These are phyloP conservation scores for Dromaius novaehollandiae DNA, from an alignment of 2,113 vertebrate species.

Conservation along the genomic window DNA sequence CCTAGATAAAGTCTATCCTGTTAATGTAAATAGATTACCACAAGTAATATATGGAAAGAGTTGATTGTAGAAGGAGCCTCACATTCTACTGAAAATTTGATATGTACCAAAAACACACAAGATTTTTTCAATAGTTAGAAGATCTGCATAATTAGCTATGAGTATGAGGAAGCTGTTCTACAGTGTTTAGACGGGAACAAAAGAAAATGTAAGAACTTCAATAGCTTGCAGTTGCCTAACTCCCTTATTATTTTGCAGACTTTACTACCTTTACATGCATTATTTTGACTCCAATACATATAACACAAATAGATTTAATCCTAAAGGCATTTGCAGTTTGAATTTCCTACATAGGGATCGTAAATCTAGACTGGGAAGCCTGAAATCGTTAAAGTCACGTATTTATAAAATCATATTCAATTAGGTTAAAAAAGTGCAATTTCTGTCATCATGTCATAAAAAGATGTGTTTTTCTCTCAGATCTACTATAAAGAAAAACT, in stretches of 20 bases:
- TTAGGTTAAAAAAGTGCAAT: constrained; percentile 96
- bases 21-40: constrained; percentile 15
- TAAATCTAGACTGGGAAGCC: constrained; percentile 78
- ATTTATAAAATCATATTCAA: constrained; percentile 92
- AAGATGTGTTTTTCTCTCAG: constrained; percentile 96
- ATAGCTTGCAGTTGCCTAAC: neutral
- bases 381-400: constrained; percentile 88
- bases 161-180: neutral
- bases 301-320: constrained; percentile 12
- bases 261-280: neutral
- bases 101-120: neutral
- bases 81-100: neutral
- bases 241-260: neutral
- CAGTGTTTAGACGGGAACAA: neutral
- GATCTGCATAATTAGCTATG: neutral
- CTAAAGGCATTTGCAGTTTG: constrained; percentile 54
- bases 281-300: neutral
- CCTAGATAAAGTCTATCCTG: neutral
- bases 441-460: constrained; percentile 99
- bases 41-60: neutral
- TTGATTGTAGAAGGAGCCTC: neutral
- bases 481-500: constrained; percentile 77
- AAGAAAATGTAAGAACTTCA: neutral
- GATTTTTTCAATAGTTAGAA: neutral
- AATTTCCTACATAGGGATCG: constrained; percentile 25